phyloP scores from a whole-genome alignment of 35 echinoderm and acorn worm genomes.

The Ptychodera flava region DNA sequence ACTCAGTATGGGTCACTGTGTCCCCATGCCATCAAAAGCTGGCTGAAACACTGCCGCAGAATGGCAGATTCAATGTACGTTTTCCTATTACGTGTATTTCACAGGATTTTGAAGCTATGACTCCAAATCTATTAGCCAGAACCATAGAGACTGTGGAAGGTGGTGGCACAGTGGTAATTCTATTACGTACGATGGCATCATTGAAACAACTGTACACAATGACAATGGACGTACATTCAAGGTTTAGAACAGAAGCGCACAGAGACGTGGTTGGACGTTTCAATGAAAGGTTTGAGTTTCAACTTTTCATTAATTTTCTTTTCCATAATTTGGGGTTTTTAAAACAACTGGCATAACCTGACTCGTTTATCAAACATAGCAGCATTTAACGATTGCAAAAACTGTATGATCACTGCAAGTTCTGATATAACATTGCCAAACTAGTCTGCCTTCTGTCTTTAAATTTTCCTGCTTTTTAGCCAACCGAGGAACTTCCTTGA shows the following conservation, averaged over 20 bases:
- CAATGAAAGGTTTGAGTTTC: slow-evolving; percentile 84
- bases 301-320: neutral
- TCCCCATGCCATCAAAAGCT: no score
- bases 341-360: no score
- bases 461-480: no score
- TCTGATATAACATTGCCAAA: no score
- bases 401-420: no score
- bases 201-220: slow-evolving; percentile 86
- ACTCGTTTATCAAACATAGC: no score
- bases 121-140: slow-evolving; percentile 73
- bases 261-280: slow-evolving; percentile 94
- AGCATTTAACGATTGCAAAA: no score
- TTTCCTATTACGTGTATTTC: slow-evolving; percentile 76
- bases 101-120: slow-evolving; percentile 97
- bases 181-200: slow-evolving; percentile 67
- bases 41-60: no score
- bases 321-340: no score
- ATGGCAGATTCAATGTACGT: slow-evolving; percentile 80
- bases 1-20: no score
- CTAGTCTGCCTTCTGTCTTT: no score
- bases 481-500: no score
- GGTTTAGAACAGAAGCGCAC: slow-evolving; percentile 84
- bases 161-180: slow-evolving; percentile 79
- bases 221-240: slow-evolving; percentile 89
- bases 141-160: slow-evolving; percentile 96